Percentiles rank a stretch among this genome's conserved stretches.
These are phyloP conservation scores for Turritopsis rubra DNA, from an alignment of 30 jellyfish, hydroid and myxozoan species.

Conservation along the genomic window DNA sequence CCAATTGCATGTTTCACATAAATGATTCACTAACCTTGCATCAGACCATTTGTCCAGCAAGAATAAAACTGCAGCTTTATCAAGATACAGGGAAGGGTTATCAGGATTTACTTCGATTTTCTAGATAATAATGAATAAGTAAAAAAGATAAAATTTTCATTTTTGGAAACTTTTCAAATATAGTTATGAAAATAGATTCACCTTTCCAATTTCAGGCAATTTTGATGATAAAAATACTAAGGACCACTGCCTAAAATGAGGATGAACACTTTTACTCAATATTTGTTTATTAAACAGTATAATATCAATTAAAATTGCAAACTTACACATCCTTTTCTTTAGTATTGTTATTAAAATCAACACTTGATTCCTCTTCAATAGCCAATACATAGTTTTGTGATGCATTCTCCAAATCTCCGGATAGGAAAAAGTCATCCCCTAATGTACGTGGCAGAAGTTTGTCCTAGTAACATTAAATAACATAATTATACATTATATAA, in stretches of 20 bases:
- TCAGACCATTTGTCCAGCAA: background rate
- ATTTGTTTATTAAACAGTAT: background rate
- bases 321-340: slow-evolving; percentile 3
- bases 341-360: background rate
- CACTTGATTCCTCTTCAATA: background rate
- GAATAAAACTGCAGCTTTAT: slow-evolving; percentile 10
- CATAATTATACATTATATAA: too few species aligned
- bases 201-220: background rate
- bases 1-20: background rate
- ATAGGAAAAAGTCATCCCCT: slow-evolving; percentile 2
- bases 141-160: too few species aligned
- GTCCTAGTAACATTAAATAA: background rate
- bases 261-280: background rate
- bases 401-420: slow-evolving; percentile 1
- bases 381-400: background rate
- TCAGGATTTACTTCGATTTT: background rate
- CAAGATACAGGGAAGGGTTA: background rate
- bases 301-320: background rate
- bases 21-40: background rate
- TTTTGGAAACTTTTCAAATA: too few species aligned
- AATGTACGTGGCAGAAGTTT: background rate
- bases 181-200: background rate
- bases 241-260: background rate
- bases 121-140: background rate
- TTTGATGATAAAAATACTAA: background rate